Conservation (phyloP, 2,797 vertebrate species). For the Coregonus sp. region DNA sequence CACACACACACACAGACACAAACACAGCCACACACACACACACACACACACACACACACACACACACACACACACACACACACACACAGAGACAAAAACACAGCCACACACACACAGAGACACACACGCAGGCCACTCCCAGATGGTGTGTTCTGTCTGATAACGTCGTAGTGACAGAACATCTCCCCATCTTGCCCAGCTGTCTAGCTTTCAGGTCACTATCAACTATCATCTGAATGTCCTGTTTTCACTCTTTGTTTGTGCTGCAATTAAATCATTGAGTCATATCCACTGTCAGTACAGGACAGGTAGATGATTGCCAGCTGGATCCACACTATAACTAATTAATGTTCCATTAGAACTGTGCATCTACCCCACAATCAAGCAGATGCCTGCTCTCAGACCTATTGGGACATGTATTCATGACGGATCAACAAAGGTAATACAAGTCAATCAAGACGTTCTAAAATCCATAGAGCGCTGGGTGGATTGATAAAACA, state of each 20-base stretch:
- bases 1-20: too few species aligned
- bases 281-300: neutral
- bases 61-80: too few species aligned
- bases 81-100: neutral
- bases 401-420: neutral
- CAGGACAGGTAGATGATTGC: neutral
- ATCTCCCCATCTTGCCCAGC: neutral
- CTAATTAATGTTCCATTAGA: neutral
- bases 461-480: too few species aligned
- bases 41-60: too few species aligned
- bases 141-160: neutral
- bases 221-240: neutral
- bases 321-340: neutral
- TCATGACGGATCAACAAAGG: neutral
- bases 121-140: neutral
- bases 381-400: neutral
- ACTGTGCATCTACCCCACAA: neutral
- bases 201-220: slow-evolving; percentile 5
- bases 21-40: too few species aligned
- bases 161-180: neutral
- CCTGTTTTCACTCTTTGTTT: neutral
- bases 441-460: too few species aligned
- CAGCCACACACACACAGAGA: neutral
- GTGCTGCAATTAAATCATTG: neutral
- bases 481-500: neutral